Percentiles rank a stretch among this genome's conserved stretches.
Conservation (phyloP, 1,140 invertebrate genomes). For the Galendromus occidentalis region DNA sequence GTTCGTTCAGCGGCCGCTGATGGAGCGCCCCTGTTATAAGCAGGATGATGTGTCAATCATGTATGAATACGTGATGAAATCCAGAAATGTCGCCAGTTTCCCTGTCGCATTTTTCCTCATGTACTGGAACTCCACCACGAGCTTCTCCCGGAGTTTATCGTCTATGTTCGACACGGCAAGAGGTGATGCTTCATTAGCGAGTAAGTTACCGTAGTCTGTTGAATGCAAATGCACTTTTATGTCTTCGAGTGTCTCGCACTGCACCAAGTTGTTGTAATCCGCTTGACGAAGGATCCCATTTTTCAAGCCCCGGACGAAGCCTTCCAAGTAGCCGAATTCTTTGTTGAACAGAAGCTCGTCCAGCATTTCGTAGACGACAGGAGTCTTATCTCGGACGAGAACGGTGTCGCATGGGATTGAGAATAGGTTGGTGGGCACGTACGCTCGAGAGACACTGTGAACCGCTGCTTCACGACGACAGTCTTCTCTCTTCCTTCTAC, state of each 20-base stretch:
- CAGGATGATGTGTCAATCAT: constrained; percentile 99
- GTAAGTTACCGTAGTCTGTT: constrained; percentile 95
- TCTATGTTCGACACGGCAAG: constrained; percentile 93
- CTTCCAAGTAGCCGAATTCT: constrained; percentile 93
- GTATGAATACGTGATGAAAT: constrained; percentile 98
- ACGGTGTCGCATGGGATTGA: too few species aligned
- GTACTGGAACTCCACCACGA: constrained; percentile 96
- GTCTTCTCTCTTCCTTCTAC: too few species aligned
- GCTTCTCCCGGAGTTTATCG: constrained; percentile 90
- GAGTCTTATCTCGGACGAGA: too few species aligned
- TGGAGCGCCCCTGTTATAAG: constrained; percentile 96
- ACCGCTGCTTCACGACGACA: too few species aligned
- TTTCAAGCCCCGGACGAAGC: constrained; percentile 91
- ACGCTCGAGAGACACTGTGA: too few species aligned
- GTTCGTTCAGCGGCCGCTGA: constrained; percentile 88
- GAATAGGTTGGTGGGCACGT: too few species aligned
- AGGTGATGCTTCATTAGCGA: constrained; percentile 95
- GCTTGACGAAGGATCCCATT: constrained; percentile 87
- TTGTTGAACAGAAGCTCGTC: constrained; percentile 84
- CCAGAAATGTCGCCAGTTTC: constrained; percentile 87
- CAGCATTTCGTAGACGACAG: constrained; percentile 35
- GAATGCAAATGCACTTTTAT: constrained; percentile 94
- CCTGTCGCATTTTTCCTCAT: constrained; percentile 93
- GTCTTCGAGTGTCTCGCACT: constrained; percentile 99
- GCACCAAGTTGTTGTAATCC: constrained; percentile 96